Evolutionary conservation across 2,113 vertebrate genomes (phyloP).

Genomic region (Myiozetetes cayanensis): DNA sequence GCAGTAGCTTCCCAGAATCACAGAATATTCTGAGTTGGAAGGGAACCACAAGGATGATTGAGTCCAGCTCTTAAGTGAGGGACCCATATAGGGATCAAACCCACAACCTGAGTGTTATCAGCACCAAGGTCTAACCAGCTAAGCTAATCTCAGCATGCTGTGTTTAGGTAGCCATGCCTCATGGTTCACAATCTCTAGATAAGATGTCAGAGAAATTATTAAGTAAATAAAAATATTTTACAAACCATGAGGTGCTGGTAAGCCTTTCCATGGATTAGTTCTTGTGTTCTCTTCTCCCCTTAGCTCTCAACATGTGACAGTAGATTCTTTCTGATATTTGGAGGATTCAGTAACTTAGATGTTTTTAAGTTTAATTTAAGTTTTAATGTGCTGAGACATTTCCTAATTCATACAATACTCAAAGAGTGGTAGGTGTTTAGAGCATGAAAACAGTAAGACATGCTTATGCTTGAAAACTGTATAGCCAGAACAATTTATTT

Average conservation of each 20-base stretch:
- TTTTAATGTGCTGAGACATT: background rate
- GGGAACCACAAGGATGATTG: background rate
- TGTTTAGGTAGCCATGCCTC: background rate
- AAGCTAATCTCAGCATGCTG: background rate
- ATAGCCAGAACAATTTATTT: background rate
- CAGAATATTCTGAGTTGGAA: background rate
- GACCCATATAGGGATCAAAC: background rate
- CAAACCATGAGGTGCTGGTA: background rate
- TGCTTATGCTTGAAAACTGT: background rate
- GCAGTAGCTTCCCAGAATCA: background rate
- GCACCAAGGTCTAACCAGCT: background rate
- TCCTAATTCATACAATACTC: background rate
- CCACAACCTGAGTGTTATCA: background rate
- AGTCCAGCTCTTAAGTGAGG: background rate
- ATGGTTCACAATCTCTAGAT: background rate
- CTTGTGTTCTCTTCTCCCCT: background rate
- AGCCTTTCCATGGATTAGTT: background rate
- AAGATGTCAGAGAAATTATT: background rate
- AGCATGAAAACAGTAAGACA: background rate
- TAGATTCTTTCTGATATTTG: background rate
- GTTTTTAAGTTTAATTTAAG: background rate
- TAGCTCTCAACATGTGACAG: fast-evolving
- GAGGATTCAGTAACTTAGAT: background rate
- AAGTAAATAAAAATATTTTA: background rate
- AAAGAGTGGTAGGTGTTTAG: background rate